Conservation (phyloP, 2,797 vertebrate genomes). For the Cynopterus sphinx region DNA sequence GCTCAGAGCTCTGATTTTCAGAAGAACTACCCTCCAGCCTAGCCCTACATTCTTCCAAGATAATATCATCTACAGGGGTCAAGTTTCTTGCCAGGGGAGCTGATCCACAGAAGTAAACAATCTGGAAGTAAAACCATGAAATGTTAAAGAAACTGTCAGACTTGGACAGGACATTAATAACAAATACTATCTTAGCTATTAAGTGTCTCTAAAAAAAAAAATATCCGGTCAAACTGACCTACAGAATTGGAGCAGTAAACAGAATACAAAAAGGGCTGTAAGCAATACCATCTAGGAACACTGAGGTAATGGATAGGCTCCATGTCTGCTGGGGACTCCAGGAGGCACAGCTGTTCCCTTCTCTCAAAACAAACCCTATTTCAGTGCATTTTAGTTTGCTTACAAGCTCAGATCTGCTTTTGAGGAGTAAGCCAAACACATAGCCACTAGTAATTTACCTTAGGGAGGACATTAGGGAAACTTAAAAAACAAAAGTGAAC, state of each 20-base stretch:
- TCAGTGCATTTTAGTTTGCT: slow-evolving; percentile 40
- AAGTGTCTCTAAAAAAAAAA: slow-evolving; percentile 11
- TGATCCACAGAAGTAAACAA: slow-evolving; percentile 64
- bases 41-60: slow-evolving; percentile 57
- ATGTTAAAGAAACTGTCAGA: slow-evolving; percentile 31
- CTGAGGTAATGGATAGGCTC: slow-evolving; percentile 29
- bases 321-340: background rate
- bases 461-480: slow-evolving; percentile 40
- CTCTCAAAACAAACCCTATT: slow-evolving; percentile 77
- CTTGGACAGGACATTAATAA: slow-evolving; percentile 34
- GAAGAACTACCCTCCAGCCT: slow-evolving; percentile 55
- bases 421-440: slow-evolving; percentile 75
- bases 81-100: slow-evolving; percentile 71
- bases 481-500: slow-evolving; percentile 59
- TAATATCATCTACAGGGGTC: slow-evolving; percentile 63
- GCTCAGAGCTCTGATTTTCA: slow-evolving; percentile 59
- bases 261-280: slow-evolving; percentile 28
- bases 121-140: slow-evolving; percentile 35
- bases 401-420: slow-evolving; percentile 66
- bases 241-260: slow-evolving; percentile 48
- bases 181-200: background rate
- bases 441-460: slow-evolving; percentile 72
- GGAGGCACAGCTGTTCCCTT: slow-evolving; percentile 81
- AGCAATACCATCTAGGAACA: slow-evolving; percentile 62
- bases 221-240: background rate